A percentile compares a stretch with the other conserved stretches of the same genome.
Evolutionary conservation across 2,888 invertebrate genomes (phyloP).

Genomic region (Aphelenchoides bicaudatus): DNA sequence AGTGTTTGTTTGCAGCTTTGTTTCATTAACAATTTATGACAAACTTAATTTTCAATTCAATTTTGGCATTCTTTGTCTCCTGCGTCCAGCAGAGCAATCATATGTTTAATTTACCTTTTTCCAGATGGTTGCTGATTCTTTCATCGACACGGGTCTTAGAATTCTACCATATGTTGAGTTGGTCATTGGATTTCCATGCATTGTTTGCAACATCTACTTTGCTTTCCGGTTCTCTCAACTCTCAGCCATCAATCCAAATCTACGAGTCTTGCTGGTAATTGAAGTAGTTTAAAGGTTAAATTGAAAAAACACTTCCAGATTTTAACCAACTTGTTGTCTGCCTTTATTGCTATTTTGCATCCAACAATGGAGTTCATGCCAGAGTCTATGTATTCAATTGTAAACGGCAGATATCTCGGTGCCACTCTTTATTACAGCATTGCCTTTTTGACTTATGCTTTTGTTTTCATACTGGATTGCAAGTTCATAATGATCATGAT

Average conservation of each 20-base stretch:
- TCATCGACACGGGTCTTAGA: not conserved
- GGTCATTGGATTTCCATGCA: not conserved
- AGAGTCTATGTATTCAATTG: not conserved
- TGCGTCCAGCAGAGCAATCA: too few relatives aligned
- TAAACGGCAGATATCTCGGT: not conserved
- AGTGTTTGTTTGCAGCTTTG: too few relatives aligned
- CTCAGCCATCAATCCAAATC: not conserved
- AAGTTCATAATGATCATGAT: slow-evolving; percentile 1
- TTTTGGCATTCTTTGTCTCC: too few relatives aligned
- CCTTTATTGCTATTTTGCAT: not conserved
- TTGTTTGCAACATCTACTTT: slow-evolving; percentile 3
- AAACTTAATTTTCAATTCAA: too few relatives aligned
- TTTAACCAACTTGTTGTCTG: not conserved
- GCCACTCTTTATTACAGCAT: not conserved
- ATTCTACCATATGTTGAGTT: not conserved
- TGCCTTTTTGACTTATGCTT: not conserved
- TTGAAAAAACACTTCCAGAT: not conserved
- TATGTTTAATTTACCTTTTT: too few relatives aligned
- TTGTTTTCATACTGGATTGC: not conserved
- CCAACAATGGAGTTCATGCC: not conserved
- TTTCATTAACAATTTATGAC: too few relatives aligned
- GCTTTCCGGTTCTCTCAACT: not conserved
- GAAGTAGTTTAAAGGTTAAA: not conserved
- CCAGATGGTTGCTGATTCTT: not conserved
- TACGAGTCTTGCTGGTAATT: not conserved